Base-by-base conservation (phyloP, 2,113 vertebrate species). In the Xenus cinereus region DNA sequence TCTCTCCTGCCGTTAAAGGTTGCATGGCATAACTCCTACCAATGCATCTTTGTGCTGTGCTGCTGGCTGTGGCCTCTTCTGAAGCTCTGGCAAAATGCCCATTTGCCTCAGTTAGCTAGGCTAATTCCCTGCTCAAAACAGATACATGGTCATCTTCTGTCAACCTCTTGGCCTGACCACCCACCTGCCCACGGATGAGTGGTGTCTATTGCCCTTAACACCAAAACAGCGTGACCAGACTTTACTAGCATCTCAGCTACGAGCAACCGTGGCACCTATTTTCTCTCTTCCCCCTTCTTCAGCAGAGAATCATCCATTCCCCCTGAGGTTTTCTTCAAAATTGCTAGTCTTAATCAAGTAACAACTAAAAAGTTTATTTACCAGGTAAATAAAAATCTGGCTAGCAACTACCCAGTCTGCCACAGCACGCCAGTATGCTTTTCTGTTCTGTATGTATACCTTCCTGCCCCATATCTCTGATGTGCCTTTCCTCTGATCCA, bases 1-100 rank as follows among this genome's bases (percentile, higher is more conserved):
- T 79, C 0, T 0, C 3, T 63, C 11, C 22, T 79, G 41, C 80
- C 26, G 10, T n/a, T 75, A 4, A 32, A 82, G 18, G 10, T 17
- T 71, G n/a, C 13, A 26, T 81, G 62, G 21, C 19, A 1, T 53
- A 37, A 37, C 22, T 89, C 8, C 12, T 79, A 15, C 57, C 20
- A 16, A 2, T n/a, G 30, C 26, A 43, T 37, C 66, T 62, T 67
- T 24, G n/a, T 41, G n/a, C 81, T 74, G 20, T 80, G 43, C 77
- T 86, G 35, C 59, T 69, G 48, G 15, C 28, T 68, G 33, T n/a
- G 63, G 0, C 27, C 24, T 67, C n/a, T 59, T 62, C 35, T 48
- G 45, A 46, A 80, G 9, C 33, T 83, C 45, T 73, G 30, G 22
- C n/a, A 87, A 72, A 75, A 64, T 24, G 9, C 28, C 27, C 30